Conservation (phyloP, 2,797 vertebrate species). For the Paedocypris micromegethes region DNA sequence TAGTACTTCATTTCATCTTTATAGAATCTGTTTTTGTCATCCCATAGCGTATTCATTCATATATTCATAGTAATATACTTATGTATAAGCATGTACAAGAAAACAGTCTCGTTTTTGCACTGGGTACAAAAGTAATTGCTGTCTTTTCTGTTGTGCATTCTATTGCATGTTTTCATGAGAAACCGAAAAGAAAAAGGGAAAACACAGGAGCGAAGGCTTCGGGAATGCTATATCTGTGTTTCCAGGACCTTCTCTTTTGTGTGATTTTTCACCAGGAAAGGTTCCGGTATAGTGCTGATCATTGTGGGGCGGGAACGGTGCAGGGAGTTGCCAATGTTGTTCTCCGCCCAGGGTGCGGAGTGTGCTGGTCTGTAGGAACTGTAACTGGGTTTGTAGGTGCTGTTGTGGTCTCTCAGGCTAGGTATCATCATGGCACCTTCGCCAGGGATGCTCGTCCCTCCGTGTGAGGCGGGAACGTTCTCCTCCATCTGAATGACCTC, state of each 20-base stretch:
- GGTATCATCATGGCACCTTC: constrained; percentile 83
- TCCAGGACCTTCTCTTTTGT: constrained; percentile 98
- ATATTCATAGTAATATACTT: constrained; percentile 69
- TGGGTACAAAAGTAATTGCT: constrained; percentile 91
- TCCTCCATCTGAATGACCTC: constrained; percentile 95
- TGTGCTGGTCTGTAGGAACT: constrained; percentile 78
- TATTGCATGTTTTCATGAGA: constrained; percentile 80
- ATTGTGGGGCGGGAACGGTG: constrained; percentile 79
- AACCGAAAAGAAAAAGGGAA: constrained; percentile 17
- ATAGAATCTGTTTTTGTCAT: constrained; percentile 86
- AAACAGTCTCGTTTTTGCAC: constrained; percentile 83
- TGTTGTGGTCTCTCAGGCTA: constrained; percentile 89
- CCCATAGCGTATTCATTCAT: constrained; percentile 75
- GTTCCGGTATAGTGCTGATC: constrained; percentile 82
- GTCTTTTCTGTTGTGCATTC: constrained; percentile 84
- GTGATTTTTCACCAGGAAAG: constrained; percentile 88
- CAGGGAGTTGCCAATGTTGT: constrained; percentile 84
- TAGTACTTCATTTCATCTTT: constrained; percentile 80
- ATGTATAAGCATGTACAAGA: constrained; percentile 96
- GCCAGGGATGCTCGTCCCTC: constrained; percentile 75
- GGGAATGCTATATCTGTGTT: constrained; percentile 87
- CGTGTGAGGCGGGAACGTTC: constrained; percentile 74
- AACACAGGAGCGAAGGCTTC: constrained; percentile 33
- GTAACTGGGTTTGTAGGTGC: constrained; percentile 79
- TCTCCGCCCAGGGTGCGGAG: constrained; percentile 90